Conservation (phyloP, 2,113 vertebrate species). For the Rhinogobius similis region DNA sequence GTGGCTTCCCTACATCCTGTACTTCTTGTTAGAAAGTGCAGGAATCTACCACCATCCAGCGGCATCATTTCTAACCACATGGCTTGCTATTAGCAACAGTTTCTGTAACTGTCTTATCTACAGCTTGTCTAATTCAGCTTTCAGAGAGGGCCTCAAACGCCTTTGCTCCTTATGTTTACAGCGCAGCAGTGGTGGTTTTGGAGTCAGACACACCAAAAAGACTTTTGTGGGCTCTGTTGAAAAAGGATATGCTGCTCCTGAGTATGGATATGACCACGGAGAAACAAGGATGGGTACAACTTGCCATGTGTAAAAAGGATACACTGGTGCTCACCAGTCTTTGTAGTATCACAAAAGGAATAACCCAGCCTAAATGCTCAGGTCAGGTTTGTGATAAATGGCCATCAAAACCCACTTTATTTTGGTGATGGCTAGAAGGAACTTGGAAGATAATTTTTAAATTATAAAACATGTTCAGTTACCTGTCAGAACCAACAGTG, state of each 20-base stretch:
- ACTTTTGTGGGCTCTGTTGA: constrained; percentile 72
- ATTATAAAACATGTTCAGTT: neutral
- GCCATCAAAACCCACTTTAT: constrained; percentile 6
- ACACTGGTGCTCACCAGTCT: neutral
- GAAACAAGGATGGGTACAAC: constrained; percentile 56
- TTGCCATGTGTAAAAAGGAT: constrained; percentile 64
- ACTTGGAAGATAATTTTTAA: neutral
- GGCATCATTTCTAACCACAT: constrained; percentile 94
- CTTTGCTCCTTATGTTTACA: constrained; percentile 90
- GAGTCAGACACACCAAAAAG: constrained; percentile 78
- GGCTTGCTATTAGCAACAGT: constrained; percentile 99
- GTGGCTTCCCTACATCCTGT: constrained; percentile 97
- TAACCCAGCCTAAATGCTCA: constrained; percentile 3
- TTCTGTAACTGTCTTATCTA: constrained; percentile 99
- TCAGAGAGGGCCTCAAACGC: constrained; percentile 93
- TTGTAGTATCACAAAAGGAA: constrained; percentile 21
- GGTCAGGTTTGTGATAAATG: constrained; percentile 12
- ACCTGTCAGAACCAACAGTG: neutral
- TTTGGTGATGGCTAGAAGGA: constrained; percentile 3
- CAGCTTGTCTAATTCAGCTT: constrained; percentile 97
- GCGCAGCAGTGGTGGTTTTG: constrained; percentile 62
- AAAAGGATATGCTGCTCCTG: constrained; percentile 42
- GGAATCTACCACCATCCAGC: constrained; percentile 84
- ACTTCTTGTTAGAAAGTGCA: constrained; percentile 95
- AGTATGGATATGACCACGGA: constrained; percentile 43